phyloP scores from a whole-genome alignment of 2,113 vertebrate species.

The Columba janthina region DNA sequence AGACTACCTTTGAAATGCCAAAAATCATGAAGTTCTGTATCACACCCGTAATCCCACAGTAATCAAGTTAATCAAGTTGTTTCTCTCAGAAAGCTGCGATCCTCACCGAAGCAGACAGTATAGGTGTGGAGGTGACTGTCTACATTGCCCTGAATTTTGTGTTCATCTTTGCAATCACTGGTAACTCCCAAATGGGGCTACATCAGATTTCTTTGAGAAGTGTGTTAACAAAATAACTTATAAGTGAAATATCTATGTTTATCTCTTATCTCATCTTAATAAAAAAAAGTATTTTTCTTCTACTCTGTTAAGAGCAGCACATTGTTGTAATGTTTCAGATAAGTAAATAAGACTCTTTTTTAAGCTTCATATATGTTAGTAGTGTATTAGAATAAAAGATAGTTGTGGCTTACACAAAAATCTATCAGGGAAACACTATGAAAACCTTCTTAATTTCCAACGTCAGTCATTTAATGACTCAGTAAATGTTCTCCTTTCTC shows the following conservation, averaged over 20 bases:
- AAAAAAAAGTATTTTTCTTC: not conserved
- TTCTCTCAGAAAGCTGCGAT: not conserved
- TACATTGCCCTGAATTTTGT: not conserved
- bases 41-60: not conserved
- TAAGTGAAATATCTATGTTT: not conserved
- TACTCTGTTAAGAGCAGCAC: not conserved
- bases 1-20: not conserved
- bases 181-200: not conserved
- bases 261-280: not conserved
- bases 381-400: not conserved
- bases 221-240: not conserved
- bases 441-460: not conserved
- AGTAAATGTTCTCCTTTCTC: not conserved
- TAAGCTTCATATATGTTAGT: not conserved
- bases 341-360: not conserved
- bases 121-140: not conserved
- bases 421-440: not conserved
- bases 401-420: not conserved
- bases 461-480: not conserved
- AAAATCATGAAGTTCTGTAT: not conserved
- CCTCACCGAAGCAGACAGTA: not conserved
- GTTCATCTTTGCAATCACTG: not conserved
- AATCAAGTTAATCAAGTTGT: not conserved
- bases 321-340: not conserved
- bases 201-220: not conserved